Percentiles rank a stretch among this genome's conserved stretches.
Evolutionary conservation across 1,140 invertebrate genomes (phyloP).

Genomic region (Achatina immaculata): DNA sequence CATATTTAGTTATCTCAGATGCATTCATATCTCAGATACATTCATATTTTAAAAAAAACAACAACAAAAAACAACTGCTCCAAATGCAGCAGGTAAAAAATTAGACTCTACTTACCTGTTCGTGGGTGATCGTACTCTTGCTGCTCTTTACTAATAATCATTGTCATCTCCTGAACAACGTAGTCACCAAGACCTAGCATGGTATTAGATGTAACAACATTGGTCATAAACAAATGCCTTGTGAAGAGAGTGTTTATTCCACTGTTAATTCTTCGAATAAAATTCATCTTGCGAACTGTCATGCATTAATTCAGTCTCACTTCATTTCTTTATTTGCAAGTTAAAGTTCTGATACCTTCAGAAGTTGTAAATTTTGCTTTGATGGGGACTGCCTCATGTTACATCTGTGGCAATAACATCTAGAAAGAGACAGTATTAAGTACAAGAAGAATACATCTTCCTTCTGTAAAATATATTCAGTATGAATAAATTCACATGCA

Average conservation of each 20-base stretch:
- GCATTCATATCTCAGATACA: background rate
- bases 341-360: no score
- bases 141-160: background rate
- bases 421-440: no score
- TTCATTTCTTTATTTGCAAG: no score
- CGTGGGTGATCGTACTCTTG: background rate
- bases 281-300: slow-evolving; percentile 1
- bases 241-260: background rate
- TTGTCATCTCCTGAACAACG: slow-evolving; percentile 21
- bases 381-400: no score
- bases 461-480: no score
- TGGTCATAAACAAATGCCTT: slow-evolving; percentile 28
- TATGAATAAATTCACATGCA: no score
- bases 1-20: background rate
- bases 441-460: no score
- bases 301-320: no score
- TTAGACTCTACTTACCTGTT: background rate
- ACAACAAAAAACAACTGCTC: background rate
- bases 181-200: slow-evolving; percentile 28
- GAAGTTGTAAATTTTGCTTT: no score
- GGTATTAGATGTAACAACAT: slow-evolving; percentile 31
- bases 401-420: no score
- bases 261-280: background rate
- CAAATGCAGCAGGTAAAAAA: background rate
- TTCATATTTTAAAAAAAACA: background rate